Evolutionary conservation across 1,140 invertebrate species (phyloP).

Genomic region (Chymomyza costata): DNA sequence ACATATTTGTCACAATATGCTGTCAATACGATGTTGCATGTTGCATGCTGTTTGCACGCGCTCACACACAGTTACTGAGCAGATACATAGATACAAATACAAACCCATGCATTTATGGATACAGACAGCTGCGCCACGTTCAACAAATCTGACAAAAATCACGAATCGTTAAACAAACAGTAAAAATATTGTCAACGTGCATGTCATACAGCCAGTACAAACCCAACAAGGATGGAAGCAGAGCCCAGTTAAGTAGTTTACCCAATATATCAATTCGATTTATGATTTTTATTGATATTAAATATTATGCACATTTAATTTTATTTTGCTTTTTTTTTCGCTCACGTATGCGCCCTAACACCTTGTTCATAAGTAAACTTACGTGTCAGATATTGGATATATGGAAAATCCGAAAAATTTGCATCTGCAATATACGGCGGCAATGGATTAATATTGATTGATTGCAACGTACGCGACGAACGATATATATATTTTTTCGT

Average conservation of each 20-base stretch:
- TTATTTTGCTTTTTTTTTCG: conserved; percentile 9
- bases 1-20: conserved; percentile 72
- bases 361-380: conserved; percentile 77
- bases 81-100: conserved; percentile 37
- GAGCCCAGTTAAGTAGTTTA: conserved; percentile 48
- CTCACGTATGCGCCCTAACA: background rate
- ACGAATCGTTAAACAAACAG: conserved; percentile 70
- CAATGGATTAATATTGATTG: conserved; percentile 45
- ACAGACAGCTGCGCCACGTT: conserved; percentile 43
- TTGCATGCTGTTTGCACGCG: conserved; percentile 56
- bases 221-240: conserved; percentile 5
- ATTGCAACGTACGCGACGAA: conserved; percentile 13
- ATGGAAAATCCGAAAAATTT: conserved; percentile 81
- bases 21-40: conserved; percentile 62
- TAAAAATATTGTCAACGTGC: conserved; percentile 70
- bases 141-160: conserved; percentile 71
- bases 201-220: conserved; percentile 10
- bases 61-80: conserved; percentile 19
- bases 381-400: conserved; percentile 82
- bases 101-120: conserved; percentile 18
- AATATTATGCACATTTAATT: conserved; percentile 32
- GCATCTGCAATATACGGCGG: conserved; percentile 77
- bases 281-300: conserved; percentile 52
- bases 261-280: conserved; percentile 71
- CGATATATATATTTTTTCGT: conserved; percentile 19